phyloP scores from a whole-genome alignment of 2,888 invertebrate species.

The Aphidius colemani region DNA sequence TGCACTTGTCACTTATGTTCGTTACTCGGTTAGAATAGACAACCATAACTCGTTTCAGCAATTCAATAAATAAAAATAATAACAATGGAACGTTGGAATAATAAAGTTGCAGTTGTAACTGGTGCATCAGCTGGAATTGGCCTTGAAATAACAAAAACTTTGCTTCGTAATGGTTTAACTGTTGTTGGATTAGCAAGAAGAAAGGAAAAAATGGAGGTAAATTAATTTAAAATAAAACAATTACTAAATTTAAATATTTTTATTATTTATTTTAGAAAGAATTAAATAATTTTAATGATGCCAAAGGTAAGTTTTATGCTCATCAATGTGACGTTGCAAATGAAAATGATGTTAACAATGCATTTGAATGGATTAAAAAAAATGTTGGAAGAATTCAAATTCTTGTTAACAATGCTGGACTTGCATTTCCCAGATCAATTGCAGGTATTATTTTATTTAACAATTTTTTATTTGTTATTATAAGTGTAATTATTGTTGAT shows the following conservation, averaged over 20 bases:
- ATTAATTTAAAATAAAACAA: background rate
- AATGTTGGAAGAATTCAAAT: slow-evolving; percentile 54
- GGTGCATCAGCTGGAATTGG: slow-evolving; percentile 71
- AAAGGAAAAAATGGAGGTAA: slow-evolving; percentile 58
- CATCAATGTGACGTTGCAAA: slow-evolving; percentile 52
- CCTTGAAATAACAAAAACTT: slow-evolving; percentile 59
- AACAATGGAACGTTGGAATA: slow-evolving; percentile 66
- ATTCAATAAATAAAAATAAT: background rate
- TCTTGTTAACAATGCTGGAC: slow-evolving; percentile 57
- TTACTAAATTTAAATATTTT: background rate
- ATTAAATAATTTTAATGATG: slow-evolving; percentile 29
- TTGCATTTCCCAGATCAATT: slow-evolving; percentile 24
- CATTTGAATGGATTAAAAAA: slow-evolving; percentile 50
- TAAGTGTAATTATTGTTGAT: background rate
- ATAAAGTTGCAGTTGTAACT: slow-evolving; percentile 68
- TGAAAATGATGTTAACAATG: slow-evolving; percentile 48
- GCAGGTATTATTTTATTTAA: background rate
- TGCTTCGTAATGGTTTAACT: slow-evolving; percentile 62
- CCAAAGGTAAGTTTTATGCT: slow-evolving; percentile 49
- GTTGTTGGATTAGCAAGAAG: slow-evolving; percentile 65
- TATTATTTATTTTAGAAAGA: slow-evolving; percentile 24
- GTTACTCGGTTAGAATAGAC: too few relatives aligned
- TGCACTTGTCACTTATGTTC: too few relatives aligned
- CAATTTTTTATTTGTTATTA: background rate
- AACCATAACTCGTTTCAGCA: too few relatives aligned